phyloP scores from a whole-genome alignment of 2,797 vertebrate species.

The Darevskia mixta region DNA sequence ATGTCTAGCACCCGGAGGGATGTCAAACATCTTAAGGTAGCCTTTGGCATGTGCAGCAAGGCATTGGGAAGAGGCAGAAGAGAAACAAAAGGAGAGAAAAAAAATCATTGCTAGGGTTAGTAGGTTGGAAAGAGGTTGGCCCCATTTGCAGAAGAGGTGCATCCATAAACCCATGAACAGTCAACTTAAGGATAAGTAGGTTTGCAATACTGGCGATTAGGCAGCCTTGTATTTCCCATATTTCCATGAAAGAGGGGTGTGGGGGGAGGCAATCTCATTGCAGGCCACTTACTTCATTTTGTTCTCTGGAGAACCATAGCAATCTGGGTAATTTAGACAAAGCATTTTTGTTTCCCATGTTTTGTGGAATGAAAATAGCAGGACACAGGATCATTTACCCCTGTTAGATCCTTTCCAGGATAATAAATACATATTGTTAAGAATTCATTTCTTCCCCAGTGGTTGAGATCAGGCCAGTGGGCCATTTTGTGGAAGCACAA shows the following conservation, averaged over 20 bases:
- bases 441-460: neutral
- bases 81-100: constrained; percentile 72
- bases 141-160: constrained; percentile 80
- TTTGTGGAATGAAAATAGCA: neutral
- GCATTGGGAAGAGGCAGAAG: constrained; percentile 70
- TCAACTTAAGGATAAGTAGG: constrained; percentile 39
- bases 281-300: constrained; percentile 37
- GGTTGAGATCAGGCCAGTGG: neutral
- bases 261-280: constrained; percentile 34
- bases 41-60: constrained; percentile 86
- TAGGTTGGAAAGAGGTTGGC: constrained; percentile 44
- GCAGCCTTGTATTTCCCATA: constrained; percentile 3
- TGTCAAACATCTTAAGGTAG: constrained; percentile 99
- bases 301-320: constrained; percentile 7
- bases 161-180: constrained; percentile 65
- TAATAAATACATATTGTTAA: neutral
- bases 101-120: constrained; percentile 86
- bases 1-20: constrained; percentile 97
- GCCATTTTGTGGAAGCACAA: too few species aligned
- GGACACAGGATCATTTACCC: neutral
- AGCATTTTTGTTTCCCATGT: constrained; percentile 43
- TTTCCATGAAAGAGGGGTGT: neutral
- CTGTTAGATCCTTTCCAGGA: neutral
- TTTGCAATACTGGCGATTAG: constrained; percentile 27
- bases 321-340: constrained; percentile 47